Evolutionary conservation across 2,113 vertebrate species (phyloP).

Genomic region (Narcine bancroftii): DNA sequence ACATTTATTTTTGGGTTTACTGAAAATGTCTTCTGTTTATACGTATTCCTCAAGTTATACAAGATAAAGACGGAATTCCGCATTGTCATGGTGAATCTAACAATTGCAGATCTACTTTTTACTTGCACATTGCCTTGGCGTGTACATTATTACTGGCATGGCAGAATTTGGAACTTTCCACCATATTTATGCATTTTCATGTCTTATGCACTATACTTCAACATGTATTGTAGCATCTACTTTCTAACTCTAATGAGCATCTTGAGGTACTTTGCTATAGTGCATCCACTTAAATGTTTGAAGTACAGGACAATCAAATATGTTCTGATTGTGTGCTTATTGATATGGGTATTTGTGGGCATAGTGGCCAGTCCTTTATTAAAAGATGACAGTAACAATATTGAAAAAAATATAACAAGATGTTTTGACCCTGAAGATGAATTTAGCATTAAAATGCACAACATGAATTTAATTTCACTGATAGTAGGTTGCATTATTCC

Average conservation of each 20-base stretch:
- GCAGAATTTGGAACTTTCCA: slow-evolving; percentile 56
- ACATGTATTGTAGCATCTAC: slow-evolving; percentile 71
- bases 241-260: slow-evolving; percentile 59
- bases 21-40: slow-evolving; percentile 59
- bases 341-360: slow-evolving; percentile 55
- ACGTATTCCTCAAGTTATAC: slow-evolving; percentile 51
- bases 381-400: neutral
- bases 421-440: slow-evolving; percentile 56
- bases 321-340: slow-evolving; percentile 46
- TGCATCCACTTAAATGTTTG: slow-evolving; percentile 48
- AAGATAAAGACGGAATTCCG: slow-evolving; percentile 50
- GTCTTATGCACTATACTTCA: slow-evolving; percentile 60
- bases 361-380: slow-evolving; percentile 46
- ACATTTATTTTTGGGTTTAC: slow-evolving; percentile 53
- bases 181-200: slow-evolving; percentile 56
- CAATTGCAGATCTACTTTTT: slow-evolving; percentile 62
- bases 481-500: slow-evolving; percentile 57
- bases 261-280: slow-evolving; percentile 56
- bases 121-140: slow-evolving; percentile 59
- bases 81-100: slow-evolving; percentile 64
- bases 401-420: neutral
- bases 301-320: slow-evolving; percentile 43
- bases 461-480: slow-evolving; percentile 54
- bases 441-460: neutral
- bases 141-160: slow-evolving; percentile 55